phyloP scores from a whole-genome alignment of 1,140 invertebrate species.

The Drosophila pachea region DNA sequence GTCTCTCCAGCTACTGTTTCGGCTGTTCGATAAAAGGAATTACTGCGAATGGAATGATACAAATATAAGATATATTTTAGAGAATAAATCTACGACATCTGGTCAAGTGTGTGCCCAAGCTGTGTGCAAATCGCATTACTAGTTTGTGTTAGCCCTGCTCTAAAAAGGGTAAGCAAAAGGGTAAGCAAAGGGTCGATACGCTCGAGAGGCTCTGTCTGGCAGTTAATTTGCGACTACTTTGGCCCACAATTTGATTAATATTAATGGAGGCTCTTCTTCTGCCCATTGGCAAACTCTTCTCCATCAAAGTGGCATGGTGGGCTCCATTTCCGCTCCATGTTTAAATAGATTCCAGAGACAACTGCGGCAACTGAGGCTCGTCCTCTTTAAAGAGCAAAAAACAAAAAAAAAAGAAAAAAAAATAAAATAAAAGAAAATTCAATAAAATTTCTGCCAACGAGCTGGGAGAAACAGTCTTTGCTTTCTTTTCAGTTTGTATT shows the following conservation, averaged over 20 bases:
- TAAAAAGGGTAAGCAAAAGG: slow-evolving; percentile 18
- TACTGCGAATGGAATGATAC: not conserved
- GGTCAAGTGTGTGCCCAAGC: not conserved
- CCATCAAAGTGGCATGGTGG: not conserved
- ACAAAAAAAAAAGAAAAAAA: too few species aligned
- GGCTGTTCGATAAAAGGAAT: slow-evolving; percentile 14
- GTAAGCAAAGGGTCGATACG: slow-evolving; percentile 32
- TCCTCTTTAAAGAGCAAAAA: too few species aligned
- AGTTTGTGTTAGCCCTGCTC: not conserved
- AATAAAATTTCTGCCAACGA: not conserved
- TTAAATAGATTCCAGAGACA: too few species aligned
- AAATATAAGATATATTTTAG: too few species aligned
- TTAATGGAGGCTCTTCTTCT: slow-evolving; percentile 37
- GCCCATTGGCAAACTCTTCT: not conserved
- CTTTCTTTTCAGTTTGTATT: slow-evolving; percentile 37
- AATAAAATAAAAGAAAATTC: too few species aligned
- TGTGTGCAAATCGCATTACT: not conserved
- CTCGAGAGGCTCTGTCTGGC: slow-evolving; percentile 33
- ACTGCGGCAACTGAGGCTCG: too few species aligned
- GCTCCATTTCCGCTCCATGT: not conserved
- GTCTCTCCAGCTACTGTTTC: not conserved
- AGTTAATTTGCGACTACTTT: slow-evolving; percentile 50
- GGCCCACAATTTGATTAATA: slow-evolving; percentile 58
- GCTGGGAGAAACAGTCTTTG: not conserved
- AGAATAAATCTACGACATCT: too few species aligned